Base-by-base conservation (phyloP, 2,888 invertebrate species). In the Caenorhabditis doughertyi region DNA sequence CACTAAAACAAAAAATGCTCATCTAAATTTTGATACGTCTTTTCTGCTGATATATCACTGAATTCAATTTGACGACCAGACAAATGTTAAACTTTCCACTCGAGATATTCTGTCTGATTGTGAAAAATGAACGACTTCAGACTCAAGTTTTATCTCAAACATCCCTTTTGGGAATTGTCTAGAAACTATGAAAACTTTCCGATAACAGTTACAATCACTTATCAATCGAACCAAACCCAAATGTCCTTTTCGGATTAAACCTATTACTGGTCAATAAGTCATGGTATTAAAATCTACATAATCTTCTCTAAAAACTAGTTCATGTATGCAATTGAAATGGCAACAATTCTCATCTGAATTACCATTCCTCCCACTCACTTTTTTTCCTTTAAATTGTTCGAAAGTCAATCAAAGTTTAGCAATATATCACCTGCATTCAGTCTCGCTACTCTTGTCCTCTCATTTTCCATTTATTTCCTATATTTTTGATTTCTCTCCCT, bases 201-300 rank as follows among this genome's bases (percentile, higher is more conserved):
- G n/a, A n/a, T n/a, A n/a, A n/a, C n/a, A n/a, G n/a, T n/a, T n/a
- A n/a, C n/a, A n/a, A n/a, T n/a, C n/a, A n/a, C n/a, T n/a, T n/a
- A n/a, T n/a, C n/a, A n/a, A n/a, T n/a, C n/a, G n/a, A n/a, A n/a
- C n/a, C 7, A 58, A 58, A n/a, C 4, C 13, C 7, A 13, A 39
- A 13, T 39, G 39, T 27, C 55, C 55, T 21, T 56, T 68, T 56
- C 18, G 23, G 44, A 23, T n/a, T 55, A 56, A 70, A 32, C 70
- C 70, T 56, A 56, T 70, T 70, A 56, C 42, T 70, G 70, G 70
- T 70, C 70, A 70, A 21, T 16, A 42, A 44, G 62, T 56, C 51
- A 42, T 18, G 39, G 27, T 39, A 18, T 42, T 13, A 56, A 60
- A 55, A 62, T 72, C 72, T 72, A 32, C 72, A 72, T 72, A 62